These are phyloP conservation scores for Pachycephala philippinensis DNA, from an alignment of 2,113 vertebrate genomes.

Conservation along the genomic window DNA sequence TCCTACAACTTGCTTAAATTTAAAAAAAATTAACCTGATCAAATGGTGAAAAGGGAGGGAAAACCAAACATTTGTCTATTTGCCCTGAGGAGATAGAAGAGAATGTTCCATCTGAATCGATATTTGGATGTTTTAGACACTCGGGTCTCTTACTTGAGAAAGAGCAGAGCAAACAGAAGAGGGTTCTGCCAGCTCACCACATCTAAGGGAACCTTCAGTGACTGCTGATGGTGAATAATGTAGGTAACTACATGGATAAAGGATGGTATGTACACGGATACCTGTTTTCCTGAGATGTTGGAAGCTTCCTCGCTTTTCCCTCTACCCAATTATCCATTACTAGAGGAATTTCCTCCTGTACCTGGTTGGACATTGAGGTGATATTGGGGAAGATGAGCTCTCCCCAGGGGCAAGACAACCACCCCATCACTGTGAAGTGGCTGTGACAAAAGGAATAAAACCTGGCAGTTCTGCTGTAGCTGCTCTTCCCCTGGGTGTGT, in stretches of 20 bases:
- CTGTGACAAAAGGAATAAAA: neutral
- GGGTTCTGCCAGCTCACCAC: neutral
- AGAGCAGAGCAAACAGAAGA: neutral
- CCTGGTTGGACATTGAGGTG: neutral
- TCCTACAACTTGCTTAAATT: neutral
- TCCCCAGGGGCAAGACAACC: neutral
- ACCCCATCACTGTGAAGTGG: neutral
- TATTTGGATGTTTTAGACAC: neutral
- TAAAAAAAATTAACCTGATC: neutral
- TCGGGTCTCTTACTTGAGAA: neutral
- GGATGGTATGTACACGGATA: neutral
- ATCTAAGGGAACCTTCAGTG: neutral
- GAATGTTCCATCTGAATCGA: neutral
- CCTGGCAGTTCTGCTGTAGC: neutral
- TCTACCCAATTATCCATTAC: neutral
- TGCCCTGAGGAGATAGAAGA: neutral
- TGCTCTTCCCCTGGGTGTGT: neutral
- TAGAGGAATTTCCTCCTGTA: neutral
- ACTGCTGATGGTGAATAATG: neutral
- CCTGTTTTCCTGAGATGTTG: neutral
- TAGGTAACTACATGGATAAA: neutral
- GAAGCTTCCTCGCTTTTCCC: neutral
- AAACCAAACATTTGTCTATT: constrained; percentile 22
- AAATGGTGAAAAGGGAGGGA: neutral
- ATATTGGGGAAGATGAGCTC: neutral